Conservation (phyloP, 2,888 invertebrate species). For the Octodonta nipae region DNA sequence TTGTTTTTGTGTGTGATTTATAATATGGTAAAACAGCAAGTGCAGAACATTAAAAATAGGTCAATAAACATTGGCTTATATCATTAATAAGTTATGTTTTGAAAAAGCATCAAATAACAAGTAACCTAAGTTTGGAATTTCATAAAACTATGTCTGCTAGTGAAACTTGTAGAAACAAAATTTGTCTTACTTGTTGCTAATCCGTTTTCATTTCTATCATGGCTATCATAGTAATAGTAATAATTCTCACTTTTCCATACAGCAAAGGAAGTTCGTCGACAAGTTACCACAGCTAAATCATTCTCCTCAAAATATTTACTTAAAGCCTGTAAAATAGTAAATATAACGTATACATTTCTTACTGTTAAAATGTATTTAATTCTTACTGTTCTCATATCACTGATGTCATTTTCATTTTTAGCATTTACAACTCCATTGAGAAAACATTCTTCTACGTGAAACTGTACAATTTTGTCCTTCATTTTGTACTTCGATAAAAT, state of each 20-base stretch:
- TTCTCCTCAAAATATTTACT: constrained; percentile 26
- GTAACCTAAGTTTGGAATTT: too few species aligned
- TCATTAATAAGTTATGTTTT: too few species aligned
- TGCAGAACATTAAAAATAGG: too few species aligned
- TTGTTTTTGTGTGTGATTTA: too few species aligned
- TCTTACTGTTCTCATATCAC: constrained; percentile 11
- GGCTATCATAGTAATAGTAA: constrained; percentile 46
- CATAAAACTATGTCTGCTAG: too few species aligned
- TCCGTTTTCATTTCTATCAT: constrained; percentile 45
- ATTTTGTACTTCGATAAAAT: constrained; percentile 30
- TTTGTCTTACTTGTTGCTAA: constrained; percentile 21
- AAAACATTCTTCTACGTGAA: constrained; percentile 28
- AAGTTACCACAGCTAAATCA: constrained; percentile 42
- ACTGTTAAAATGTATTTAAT: not conserved
- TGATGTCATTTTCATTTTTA: constrained; percentile 2
- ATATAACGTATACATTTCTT: not conserved
- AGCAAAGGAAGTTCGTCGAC: constrained; percentile 42
- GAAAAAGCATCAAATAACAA: too few species aligned
- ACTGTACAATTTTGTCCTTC: constrained; percentile 24
- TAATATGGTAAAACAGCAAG: too few species aligned
- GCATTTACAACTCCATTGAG: constrained; percentile 23
- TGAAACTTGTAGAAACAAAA: too few species aligned
- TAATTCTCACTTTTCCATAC: constrained; percentile 41
- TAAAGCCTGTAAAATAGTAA: constrained; percentile 11
- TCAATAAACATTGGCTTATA: too few species aligned